Conservation (phyloP, 2,113 vertebrate species). For the Scopus umbretta region DNA sequence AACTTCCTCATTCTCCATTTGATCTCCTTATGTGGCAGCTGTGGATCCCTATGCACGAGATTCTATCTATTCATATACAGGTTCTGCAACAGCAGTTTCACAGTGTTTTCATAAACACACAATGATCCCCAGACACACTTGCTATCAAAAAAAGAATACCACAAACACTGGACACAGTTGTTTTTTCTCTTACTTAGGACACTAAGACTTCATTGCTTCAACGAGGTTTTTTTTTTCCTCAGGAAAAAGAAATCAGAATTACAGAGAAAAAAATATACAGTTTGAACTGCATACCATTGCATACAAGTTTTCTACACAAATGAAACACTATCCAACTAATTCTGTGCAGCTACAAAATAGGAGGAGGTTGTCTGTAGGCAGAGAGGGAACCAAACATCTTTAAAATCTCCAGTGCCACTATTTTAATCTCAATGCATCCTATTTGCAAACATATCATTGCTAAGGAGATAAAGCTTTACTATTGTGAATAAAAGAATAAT, state of each 20-base stretch:
- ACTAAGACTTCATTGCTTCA: background rate
- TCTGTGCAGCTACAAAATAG: background rate
- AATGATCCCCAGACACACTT: background rate
- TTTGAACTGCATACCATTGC: background rate
- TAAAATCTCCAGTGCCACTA: background rate
- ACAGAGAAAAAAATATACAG: background rate
- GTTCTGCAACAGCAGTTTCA: background rate
- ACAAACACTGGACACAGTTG: background rate
- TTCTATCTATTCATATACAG: background rate
- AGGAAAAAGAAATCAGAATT: background rate
- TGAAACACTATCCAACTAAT: constrained; percentile 3
- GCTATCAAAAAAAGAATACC: background rate
- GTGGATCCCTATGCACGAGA: background rate
- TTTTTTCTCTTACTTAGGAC: background rate
- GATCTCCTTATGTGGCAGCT: background rate
- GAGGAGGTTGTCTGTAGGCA: background rate
- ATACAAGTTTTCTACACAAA: background rate
- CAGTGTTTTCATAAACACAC: background rate
- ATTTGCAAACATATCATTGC: background rate
- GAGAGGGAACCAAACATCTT: background rate
- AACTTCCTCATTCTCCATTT: background rate
- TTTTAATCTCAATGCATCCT: background rate
- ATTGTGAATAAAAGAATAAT: background rate
- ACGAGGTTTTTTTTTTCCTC: background rate
- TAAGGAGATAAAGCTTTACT: background rate